Conservation (phyloP, 2,888 invertebrate species). For the Norana najaformis region DNA sequence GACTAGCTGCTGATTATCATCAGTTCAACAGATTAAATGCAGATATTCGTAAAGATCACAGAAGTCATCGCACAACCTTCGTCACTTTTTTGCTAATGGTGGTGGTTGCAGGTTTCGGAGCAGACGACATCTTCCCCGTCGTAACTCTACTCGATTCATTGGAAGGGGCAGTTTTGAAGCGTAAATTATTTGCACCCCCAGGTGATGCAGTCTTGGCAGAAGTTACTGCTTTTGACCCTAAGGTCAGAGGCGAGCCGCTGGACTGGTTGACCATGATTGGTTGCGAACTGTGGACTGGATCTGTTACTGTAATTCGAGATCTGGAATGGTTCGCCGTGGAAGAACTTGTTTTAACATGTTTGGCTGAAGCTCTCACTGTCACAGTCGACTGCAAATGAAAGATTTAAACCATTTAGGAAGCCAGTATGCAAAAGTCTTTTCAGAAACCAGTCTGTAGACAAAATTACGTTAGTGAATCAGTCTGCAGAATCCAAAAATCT, state of each 20-base stretch:
- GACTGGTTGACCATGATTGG: background rate
- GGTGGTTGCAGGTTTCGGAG: background rate
- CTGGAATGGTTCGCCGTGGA: background rate
- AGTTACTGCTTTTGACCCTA: background rate
- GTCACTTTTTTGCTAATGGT: background rate
- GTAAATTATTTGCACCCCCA: background rate
- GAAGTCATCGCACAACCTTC: background rate
- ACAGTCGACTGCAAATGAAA: background rate
- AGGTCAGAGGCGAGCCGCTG: background rate
- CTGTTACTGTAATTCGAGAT: background rate
- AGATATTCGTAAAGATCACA: constrained; percentile 8
- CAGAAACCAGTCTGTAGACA: background rate
- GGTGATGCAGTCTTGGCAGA: background rate
- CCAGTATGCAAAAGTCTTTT: background rate
- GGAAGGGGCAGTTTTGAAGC: background rate
- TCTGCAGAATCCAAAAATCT: background rate
- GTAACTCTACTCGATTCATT: background rate
- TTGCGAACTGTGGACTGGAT: background rate
- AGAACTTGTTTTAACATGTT: background rate
- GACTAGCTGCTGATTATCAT: constrained; percentile 1
- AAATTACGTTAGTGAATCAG: background rate
- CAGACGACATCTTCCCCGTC: background rate
- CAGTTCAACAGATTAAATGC: constrained; percentile 10
- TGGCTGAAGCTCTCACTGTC: background rate
- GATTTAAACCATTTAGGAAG: background rate